Percentiles rank a stretch among this genome's conserved stretches.
These are phyloP conservation scores for Lasiurus cinereus DNA, from an alignment of 2,113 vertebrate genomes.

Conservation along the genomic window DNA sequence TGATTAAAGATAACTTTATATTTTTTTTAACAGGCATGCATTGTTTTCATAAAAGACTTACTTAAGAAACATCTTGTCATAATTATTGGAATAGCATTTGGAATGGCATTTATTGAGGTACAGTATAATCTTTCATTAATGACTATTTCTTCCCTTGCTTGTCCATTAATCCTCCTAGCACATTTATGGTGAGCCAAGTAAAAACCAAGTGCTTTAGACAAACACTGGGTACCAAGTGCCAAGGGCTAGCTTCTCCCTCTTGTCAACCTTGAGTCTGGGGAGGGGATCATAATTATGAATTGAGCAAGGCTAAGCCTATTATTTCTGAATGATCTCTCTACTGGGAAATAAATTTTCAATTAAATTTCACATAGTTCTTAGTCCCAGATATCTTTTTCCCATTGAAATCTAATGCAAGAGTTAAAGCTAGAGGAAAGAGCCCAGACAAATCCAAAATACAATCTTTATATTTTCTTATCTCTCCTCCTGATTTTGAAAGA, in stretches of 20 bases:
- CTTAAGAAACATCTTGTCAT: constrained; percentile 68
- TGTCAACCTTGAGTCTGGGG: background rate
- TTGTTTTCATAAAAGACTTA: background rate
- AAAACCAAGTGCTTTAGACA: background rate
- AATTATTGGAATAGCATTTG: constrained; percentile 87
- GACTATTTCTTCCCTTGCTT: background rate
- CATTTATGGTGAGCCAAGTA: background rate
- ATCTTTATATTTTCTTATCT: background rate
- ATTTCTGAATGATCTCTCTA: constrained; percentile 67
- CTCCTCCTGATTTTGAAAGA: constrained; percentile 42
- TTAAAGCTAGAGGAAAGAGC: constrained; percentile 22
- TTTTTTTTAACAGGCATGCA: constrained; percentile 84
- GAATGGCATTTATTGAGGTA: constrained; percentile 89
- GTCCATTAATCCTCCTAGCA: background rate
- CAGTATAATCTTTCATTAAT: constrained; percentile 15
- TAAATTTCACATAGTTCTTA: constrained; percentile 47
- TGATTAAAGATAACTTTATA: constrained; percentile 61
- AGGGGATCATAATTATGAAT: background rate
- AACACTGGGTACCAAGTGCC: background rate
- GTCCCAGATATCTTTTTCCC: constrained; percentile 42
- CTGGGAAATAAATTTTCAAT: constrained; percentile 66
- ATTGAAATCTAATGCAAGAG: background rate
- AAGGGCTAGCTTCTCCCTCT: background rate
- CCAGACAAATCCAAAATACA: background rate
- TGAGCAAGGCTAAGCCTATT: constrained; percentile 34